These are phyloP conservation scores for Dermochelys coriacea DNA, from an alignment of 2,797 vertebrate genomes.

Conservation along the genomic window DNA sequence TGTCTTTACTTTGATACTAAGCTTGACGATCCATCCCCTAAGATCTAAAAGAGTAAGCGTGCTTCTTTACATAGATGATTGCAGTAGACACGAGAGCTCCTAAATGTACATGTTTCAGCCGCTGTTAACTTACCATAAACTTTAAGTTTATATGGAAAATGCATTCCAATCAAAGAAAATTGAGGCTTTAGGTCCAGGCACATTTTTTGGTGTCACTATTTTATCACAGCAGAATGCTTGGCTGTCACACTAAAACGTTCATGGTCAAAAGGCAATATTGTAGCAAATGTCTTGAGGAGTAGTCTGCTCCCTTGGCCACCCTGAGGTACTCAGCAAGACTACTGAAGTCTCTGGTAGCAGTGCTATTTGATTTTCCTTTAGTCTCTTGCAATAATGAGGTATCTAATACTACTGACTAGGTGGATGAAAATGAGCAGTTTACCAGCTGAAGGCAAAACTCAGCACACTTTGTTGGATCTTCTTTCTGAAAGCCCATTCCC, in stretches of 20 bases:
- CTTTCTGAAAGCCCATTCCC: neutral
- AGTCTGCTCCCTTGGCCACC: neutral
- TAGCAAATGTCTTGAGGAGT: accelerated
- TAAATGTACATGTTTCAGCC: neutral
- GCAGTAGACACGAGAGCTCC: neutral
- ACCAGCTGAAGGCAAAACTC: neutral
- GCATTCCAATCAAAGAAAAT: neutral
- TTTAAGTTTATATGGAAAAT: neutral
- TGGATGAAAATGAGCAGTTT: neutral
- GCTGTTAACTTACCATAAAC: neutral
- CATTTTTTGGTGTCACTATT: neutral
- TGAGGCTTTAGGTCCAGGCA: neutral
- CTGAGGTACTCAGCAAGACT: neutral
- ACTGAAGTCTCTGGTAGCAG: neutral
- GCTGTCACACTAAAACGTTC: neutral
- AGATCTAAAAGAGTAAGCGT: slow-evolving; percentile 15
- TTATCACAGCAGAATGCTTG: neutral
- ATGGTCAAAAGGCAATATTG: neutral
- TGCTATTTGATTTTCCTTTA: neutral
- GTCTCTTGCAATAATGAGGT: neutral
- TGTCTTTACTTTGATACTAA: neutral
- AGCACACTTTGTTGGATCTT: neutral
- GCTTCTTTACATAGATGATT: neutral
- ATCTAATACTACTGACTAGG: neutral
- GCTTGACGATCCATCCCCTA: neutral